These are phyloP conservation scores for Heterocephalus glaber DNA, from an alignment of 2,113 vertebrate genomes.

Conservation along the genomic window DNA sequence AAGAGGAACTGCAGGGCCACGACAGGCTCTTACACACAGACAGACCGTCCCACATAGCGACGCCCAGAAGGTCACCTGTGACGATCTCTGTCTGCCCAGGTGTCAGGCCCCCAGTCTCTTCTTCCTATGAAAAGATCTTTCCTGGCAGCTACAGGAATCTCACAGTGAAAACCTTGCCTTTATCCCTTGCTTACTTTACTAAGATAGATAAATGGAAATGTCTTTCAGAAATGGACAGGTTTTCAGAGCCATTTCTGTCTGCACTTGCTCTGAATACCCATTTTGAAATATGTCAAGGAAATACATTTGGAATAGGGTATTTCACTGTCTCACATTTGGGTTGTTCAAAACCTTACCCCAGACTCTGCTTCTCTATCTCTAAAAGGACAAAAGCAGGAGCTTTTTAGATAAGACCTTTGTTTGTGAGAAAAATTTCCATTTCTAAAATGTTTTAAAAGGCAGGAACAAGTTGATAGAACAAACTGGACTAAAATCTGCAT, in stretches of 20 bases:
- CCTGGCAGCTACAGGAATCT: background rate
- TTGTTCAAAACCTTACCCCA: background rate
- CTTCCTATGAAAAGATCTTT: background rate
- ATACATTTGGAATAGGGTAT: background rate
- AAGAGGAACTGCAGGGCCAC: background rate
- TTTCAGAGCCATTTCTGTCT: conserved; percentile 2
- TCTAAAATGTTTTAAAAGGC: background rate
- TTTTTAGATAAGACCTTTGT: conserved; percentile 38
- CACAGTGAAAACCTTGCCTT: background rate
- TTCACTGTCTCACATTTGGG: background rate
- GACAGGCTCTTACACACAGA: background rate
- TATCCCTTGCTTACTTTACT: background rate
- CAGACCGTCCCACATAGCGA: background rate
- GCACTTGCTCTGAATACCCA: background rate
- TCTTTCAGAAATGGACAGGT: background rate
- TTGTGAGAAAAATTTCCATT: background rate
- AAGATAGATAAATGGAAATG: background rate
- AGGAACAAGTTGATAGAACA: background rate
- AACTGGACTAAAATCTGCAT: background rate
- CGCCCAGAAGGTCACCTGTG: background rate
- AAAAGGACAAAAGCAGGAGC: background rate
- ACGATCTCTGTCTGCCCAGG: background rate
- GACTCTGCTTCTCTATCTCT: background rate
- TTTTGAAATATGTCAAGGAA: background rate
- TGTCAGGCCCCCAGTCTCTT: background rate